Evolutionary conservation across 2,113 vertebrate genomes (phyloP), one percentile per base, ranked within the genome.

Genomic region (Elephantulus edwardii): DNA sequence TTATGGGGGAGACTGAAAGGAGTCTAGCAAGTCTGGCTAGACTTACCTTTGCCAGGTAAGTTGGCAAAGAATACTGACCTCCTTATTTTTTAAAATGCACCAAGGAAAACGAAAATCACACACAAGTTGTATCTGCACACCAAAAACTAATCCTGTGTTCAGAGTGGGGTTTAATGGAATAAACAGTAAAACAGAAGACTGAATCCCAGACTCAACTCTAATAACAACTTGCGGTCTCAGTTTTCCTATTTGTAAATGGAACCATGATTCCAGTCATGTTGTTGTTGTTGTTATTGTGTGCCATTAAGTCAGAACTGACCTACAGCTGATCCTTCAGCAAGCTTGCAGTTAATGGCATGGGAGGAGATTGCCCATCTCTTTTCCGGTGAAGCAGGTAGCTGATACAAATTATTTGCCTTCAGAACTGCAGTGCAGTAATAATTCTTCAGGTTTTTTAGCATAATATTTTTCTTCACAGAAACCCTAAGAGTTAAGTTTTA

Each of bases 21-120:
- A 92, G 89, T 90, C 92, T 95, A 82, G 76, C 11, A 60, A 68
- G 79, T 91, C 88, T 94, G 91, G 85, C 94, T n/a, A n/a, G n/a
- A n/a, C n/a, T n/a, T n/a, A n/a, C n/a, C n/a, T n/a, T 79, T 14
- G 48, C 79, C 84, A 79, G 91, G 88, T 88, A 38, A 88, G 71
- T 87, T 83, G 86, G 80, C 13, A 33, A 79, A 66, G 79, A 91
- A 88, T 78, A 88, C 88, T 52, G 76, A 88, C 79, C 42, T 93
- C 79, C 42, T 94, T 90, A 66, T 92, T n/a, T 90, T 81, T 90
- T 85, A 64, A 86, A 92, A 90, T 60, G 83, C 58, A 77, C 54
- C 71, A 56, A 66, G 42, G 79, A 77, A 56, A 90, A 86, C 91
- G 85, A 80, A 94, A 92, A 86, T 79, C 54, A 82, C 48, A 72